Evolutionary conservation across 1,140 invertebrate genomes (phyloP), one percentile per base, ranked within the genome.

Genomic region (Drosophila takahashii): DNA sequence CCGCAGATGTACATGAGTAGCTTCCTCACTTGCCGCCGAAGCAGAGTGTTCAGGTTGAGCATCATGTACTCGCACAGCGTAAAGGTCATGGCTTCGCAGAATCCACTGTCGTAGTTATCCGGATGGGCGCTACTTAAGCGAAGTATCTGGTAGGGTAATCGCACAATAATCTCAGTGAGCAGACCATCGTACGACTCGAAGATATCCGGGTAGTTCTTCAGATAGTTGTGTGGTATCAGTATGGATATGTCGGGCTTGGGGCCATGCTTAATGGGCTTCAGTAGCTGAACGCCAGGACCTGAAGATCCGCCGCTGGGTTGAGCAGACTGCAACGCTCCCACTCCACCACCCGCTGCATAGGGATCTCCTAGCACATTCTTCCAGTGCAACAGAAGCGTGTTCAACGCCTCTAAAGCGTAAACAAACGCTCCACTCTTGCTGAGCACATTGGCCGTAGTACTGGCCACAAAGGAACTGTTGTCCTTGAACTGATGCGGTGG

Each of bases 1-100:
- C 98, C 98, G 92, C 98, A 99, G 61, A 99, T 96, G 77, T 98
- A 97, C 52, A 99, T 93, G 1, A 99, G 92, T 3, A 99, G 93
- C 93, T 99, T 98, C 8, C 98, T 94, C 0, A 97, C 96, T 94
- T 98, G 96, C 59, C 96, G 93, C 54, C 95, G 92, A 1, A 96
- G 94, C 45, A 96, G 94, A 6, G 96, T 95, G 72, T 96, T 96
- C 92, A 97, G 95, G 89, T 96, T 95, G 11, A 97, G 96, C 96
- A 99, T 98, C 97, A 99, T 98, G 89, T 99, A 99, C 91, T 99
- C 98, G 92, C 98, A 99, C 1, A 99, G 92, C 2, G 91, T 54
- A 85, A 92, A 79, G 86, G 93, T 98, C 96, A 99, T 96, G 89
- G 98, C 96, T 92, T 98, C 96, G 93, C 98, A 97, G 77, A 99